These are phyloP conservation scores for Eurystomus glaucurus DNA, from an alignment of 2,797 vertebrate species.

Conservation along the genomic window DNA sequence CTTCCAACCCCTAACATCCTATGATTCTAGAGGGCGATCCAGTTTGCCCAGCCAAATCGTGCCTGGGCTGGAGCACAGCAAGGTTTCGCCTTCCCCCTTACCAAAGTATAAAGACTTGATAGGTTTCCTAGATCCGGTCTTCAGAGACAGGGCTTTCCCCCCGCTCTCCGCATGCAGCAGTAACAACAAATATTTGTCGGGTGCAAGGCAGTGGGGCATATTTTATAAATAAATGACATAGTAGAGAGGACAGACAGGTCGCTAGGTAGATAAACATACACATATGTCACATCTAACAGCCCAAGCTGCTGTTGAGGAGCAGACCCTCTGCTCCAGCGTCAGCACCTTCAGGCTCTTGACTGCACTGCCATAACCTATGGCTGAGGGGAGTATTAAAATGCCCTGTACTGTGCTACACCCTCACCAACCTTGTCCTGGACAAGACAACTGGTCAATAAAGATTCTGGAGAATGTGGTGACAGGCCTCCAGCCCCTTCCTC, in stretches of 20 bases:
- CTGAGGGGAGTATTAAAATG: neutral
- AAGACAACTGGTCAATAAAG: neutral
- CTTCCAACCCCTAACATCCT: too few species aligned
- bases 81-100: neutral
- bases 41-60: neutral
- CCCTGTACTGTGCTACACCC: neutral
- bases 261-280: neutral
- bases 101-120: neutral
- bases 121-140: neutral
- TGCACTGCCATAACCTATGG: neutral
- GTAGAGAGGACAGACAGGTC: neutral
- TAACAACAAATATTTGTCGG: neutral
- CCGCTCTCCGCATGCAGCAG: neutral
- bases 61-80: neutral
- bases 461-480: too few species aligned
- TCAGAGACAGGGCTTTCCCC: neutral
- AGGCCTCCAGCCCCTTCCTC: neutral
- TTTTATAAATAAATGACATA: neutral
- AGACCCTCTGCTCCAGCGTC: neutral
- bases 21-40: neutral
- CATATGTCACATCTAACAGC: neutral
- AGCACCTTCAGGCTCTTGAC: neutral
- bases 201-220: neutral
- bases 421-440: accelerated
- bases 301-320: neutral